Evolutionary conservation across 2,113 vertebrate genomes (phyloP).

Genomic region (Pampusana beccarii): DNA sequence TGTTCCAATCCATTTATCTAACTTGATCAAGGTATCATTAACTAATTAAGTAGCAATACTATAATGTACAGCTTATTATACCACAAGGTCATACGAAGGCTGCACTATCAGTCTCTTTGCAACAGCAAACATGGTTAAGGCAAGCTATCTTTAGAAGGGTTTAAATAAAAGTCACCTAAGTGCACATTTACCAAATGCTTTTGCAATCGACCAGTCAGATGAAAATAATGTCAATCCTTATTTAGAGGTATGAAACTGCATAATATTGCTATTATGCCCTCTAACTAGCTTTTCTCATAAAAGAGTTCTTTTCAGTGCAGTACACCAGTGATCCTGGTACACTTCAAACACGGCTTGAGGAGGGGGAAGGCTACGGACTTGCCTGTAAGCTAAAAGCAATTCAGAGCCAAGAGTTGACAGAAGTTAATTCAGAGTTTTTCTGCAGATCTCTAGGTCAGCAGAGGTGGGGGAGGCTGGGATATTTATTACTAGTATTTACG

Average conservation of each 20-base stretch:
- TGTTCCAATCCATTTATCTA: slow-evolving; percentile 49
- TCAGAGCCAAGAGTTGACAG: neutral
- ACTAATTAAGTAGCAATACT: slow-evolving; percentile 5
- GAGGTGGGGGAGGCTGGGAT: neutral
- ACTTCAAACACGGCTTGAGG: neutral
- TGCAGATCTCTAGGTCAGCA: neutral
- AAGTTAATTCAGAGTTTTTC: neutral
- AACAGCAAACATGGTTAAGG: neutral
- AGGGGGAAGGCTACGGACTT: neutral
- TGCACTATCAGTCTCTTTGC: neutral
- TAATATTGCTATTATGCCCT: neutral
- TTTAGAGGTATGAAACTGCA: neutral
- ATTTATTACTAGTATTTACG: neutral
- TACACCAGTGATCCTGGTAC: neutral
- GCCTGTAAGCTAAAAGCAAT: neutral
- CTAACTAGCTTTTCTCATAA: neutral
- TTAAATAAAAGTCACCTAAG: neutral
- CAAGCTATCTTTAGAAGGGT: neutral
- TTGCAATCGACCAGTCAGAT: neutral
- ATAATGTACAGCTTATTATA: neutral
- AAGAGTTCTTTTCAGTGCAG: neutral
- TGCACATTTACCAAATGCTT: neutral
- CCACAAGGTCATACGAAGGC: neutral
- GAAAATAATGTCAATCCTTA: neutral
- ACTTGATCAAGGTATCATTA: slow-evolving; percentile 49